A percentile compares a stretch with the other conserved stretches of the same genome.
Evolutionary conservation across 1,140 invertebrate genomes (phyloP).

Genomic region (Harpegnathos saltator): DNA sequence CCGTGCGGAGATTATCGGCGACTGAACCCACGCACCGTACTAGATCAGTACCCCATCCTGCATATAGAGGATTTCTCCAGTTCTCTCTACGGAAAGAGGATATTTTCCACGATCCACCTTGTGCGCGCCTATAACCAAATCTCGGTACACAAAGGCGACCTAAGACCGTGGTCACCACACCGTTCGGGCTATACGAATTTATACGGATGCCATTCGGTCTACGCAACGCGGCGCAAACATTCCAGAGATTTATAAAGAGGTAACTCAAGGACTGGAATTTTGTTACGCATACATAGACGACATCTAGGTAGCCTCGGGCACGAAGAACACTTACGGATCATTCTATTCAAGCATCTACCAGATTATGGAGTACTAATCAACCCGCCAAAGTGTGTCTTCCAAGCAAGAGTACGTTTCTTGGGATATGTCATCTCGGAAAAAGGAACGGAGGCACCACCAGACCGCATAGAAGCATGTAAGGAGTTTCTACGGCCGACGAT

Average conservation of each 20-base stretch:
- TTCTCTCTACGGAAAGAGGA: not conserved
- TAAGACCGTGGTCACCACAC: too few relatives aligned
- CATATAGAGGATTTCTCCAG: not conserved
- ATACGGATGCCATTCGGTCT: too few relatives aligned
- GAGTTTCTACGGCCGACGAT: not conserved
- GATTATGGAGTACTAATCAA: not conserved
- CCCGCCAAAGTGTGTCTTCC: not conserved
- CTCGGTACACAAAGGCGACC: not conserved
- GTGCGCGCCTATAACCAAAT: not conserved
- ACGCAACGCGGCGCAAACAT: not conserved
- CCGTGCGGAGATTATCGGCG: too few relatives aligned
- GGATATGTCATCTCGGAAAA: not conserved
- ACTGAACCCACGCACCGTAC: slow-evolving; percentile 78
- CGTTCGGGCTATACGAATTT: too few relatives aligned
- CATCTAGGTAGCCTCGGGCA: not conserved
- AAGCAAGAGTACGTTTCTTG: not conserved
- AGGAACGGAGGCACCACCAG: not conserved
- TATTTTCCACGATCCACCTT: not conserved
- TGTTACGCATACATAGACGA: slow-evolving; percentile 1
- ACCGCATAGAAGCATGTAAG: not conserved
- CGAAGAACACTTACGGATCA: slow-evolving; percentile 1
- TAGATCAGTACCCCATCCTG: not conserved
- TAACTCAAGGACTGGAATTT: not conserved
- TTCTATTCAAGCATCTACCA: not conserved
- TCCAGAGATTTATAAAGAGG: not conserved